Percentiles rank a stretch among this genome's conserved stretches.
Evolutionary conservation across 2,113 vertebrate genomes (phyloP).

Genomic region (Manacus vitellinus): DNA sequence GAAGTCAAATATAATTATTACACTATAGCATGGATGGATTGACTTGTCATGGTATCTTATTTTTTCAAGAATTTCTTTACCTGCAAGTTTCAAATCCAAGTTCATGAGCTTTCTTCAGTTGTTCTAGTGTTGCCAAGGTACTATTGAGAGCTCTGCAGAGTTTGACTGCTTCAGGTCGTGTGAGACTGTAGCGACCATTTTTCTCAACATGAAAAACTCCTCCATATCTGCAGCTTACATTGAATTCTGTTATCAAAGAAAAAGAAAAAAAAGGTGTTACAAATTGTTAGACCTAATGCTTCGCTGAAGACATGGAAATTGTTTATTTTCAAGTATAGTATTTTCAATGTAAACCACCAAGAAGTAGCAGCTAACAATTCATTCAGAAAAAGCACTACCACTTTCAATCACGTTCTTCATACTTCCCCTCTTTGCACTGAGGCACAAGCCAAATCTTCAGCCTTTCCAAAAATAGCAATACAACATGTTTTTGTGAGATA

Average conservation of each 20-base stretch:
- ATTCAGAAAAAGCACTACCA: neutral
- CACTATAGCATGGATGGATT: neutral
- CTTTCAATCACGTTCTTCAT: neutral
- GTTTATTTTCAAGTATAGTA: neutral
- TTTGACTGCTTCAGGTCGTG: constrained; percentile 57
- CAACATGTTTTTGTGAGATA: neutral
- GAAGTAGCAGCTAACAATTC: neutral
- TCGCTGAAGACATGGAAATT: neutral
- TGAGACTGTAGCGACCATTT: constrained; percentile 79
- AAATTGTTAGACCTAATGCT: neutral
- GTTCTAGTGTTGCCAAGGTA: constrained; percentile 75
- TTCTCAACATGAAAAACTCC: constrained; percentile 89
- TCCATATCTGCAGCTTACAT: constrained; percentile 79
- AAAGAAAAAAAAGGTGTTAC: neutral
- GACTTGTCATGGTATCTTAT: neutral
- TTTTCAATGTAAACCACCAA: neutral
- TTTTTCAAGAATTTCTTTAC: constrained; percentile 60
- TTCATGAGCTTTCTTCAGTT: constrained; percentile 69
- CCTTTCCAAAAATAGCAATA: neutral
- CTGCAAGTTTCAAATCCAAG: constrained; percentile 88
- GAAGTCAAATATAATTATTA: neutral
- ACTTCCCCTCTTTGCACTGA: neutral
- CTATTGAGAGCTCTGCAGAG: constrained; percentile 78
- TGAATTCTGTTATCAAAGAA: constrained; percentile 64
- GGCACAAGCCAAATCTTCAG: neutral